Evolutionary conservation across 2,888 invertebrate genomes (phyloP), one percentile per base, ranked within the genome.

Genomic region (Acleris emargana): DNA sequence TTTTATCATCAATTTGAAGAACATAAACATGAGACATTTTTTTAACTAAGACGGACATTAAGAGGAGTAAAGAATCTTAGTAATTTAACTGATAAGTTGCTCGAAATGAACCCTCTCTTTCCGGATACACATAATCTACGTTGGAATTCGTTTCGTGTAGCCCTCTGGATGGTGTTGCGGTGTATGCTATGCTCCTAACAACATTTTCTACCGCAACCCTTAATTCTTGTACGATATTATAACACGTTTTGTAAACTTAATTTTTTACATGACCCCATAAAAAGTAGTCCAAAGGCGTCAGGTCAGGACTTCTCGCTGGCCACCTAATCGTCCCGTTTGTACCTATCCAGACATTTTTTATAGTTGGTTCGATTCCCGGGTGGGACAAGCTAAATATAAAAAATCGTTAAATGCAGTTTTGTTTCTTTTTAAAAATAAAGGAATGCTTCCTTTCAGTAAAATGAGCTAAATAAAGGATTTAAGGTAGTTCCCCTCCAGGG

Each of bases 321-420:
- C 55, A 64, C 49, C 49, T 54, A 59, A 64, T 59, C n/a, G 50
- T 60, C n/a, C 52, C 52, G 45, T 51, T 57, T 62, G 58, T 53
- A 58, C 47, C 45, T 25, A 59, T 54, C 53, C 47, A 60, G 49
- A 42, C 42, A 59, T 60, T 59, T n/a, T n/a, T n/a, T n/a, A n/a
- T n/a, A n/a, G n/a, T n/a, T n/a, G n/a, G n/a, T n/a, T n/a, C n/a
- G n/a, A n/a, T n/a, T n/a, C n/a, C n/a, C n/a, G n/a, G n/a, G n/a
- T n/a, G n/a, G n/a, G n/a, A n/a, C n/a, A n/a, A n/a, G n/a, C n/a
- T n/a, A n/a, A n/a, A n/a, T n/a, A n/a, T n/a, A n/a, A n/a, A n/a
- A n/a, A n/a, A n/a, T n/a, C n/a, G n/a, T n/a, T n/a, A n/a, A n/a
- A n/a, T n/a, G n/a, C n/a, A n/a, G n/a, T n/a, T n/a, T n/a, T n/a